These are phyloP conservation scores for Otus sunia DNA, from an alignment of 2,113 vertebrate genomes.

Conservation along the genomic window DNA sequence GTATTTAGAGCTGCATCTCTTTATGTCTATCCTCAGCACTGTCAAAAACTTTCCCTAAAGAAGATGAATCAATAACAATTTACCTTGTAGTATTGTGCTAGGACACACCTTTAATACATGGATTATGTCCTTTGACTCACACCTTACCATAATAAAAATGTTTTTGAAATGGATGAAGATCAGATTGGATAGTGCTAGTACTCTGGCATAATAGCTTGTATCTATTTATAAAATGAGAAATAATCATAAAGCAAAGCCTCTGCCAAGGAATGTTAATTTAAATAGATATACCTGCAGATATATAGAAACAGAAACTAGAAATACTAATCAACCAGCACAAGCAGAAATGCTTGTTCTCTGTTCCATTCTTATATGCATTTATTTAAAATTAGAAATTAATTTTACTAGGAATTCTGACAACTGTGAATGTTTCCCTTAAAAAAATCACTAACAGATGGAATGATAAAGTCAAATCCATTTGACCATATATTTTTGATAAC, in stretches of 20 bases:
- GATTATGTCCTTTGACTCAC: constrained; percentile 45
- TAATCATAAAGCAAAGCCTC: constrained; percentile 33
- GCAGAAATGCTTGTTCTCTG: not conserved
- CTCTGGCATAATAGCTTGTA: not conserved
- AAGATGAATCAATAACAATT: constrained; percentile 60
- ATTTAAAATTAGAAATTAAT: constrained; percentile 36
- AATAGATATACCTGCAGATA: not conserved
- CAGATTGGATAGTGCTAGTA: not conserved
- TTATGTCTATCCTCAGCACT: not conserved
- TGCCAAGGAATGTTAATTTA: not conserved
- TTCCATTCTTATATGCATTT: not conserved
- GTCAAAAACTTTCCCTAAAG: constrained; percentile 46
- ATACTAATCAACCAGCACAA: not conserved
- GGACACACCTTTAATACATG: constrained; percentile 35
- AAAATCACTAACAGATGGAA: not conserved
- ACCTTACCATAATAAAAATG: constrained; percentile 24
- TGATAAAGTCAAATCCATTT: not conserved
- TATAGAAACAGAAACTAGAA: not conserved
- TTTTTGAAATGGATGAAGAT: constrained; percentile 43
- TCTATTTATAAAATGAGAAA: constrained; percentile 39
- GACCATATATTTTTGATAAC: not conserved
- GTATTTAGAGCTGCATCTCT: not conserved
- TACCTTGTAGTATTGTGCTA: constrained; percentile 14
- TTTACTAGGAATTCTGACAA: constrained; percentile 6
- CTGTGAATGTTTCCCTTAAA: not conserved